Base-by-base conservation (phyloP, 2,797 vertebrate genomes). In the Pelochelys cantorii region DNA sequence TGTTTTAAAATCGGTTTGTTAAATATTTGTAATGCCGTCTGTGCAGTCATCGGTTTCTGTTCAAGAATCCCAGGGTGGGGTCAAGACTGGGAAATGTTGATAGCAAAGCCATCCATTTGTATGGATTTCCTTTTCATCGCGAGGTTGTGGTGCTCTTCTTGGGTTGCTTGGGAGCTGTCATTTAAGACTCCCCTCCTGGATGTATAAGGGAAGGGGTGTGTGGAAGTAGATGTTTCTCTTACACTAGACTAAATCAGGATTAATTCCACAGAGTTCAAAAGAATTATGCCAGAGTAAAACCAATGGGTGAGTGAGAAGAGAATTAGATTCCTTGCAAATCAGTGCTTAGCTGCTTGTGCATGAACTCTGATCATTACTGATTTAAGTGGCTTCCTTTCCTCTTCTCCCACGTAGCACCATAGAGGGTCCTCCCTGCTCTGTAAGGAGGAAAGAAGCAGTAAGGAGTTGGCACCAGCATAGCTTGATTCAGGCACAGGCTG, bases 111-210 rank as follows among this genome's bases (percentile, higher is more conserved):
- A 60, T 60, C 27, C 20, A 55, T 74, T 42, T 20, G 29, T 25
- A 9, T 79, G n/a, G 10, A 9, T 5, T 86, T 52, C 25, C 18
- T 79, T 34, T 18, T 9, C 57, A 31, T 84, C 90, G 15, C 7
- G 0, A 0, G 62, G 18, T 31, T 68, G 6, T 11, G 8, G 22
- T 48, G 22, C 1, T 53, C 74, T 84, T 9, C 90, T 12, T 55
- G 60, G 34, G 55, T 1, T 0, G 7, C 7, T 65, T 48, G 81
- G 87, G 42, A 48, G 53, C 17, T 7, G 7, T 23, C 71, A 53
- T 75, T 89, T 56, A 88, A 48, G 29, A 81, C 79, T 68, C 4
- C 23, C 79, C 79, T 29, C 3, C 2, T 85, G 13, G 79, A 5
- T 86, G 79, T 27, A 5, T 54, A 12, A 54, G 53, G 14, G 37